A percentile compares a stretch with the other conserved stretches of the same genome.
These are phyloP conservation scores for Pissodes strobi DNA, from an alignment of 1,140 invertebrate species.

Conservation along the genomic window DNA sequence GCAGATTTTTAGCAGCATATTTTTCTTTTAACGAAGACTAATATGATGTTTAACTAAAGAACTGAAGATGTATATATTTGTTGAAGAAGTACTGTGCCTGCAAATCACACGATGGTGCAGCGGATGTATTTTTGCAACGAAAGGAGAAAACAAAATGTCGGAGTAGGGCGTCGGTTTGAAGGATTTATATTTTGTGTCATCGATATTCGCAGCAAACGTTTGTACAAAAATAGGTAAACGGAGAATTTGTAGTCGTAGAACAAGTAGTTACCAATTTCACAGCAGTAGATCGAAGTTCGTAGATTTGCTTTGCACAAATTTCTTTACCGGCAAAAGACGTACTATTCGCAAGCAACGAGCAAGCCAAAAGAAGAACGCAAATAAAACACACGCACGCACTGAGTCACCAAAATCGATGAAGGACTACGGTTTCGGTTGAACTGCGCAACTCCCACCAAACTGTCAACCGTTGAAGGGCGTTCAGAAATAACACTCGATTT, in stretches of 20 bases:
- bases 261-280: constrained; percentile 55
- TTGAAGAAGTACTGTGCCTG: constrained; percentile 34
- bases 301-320: constrained; percentile 2
- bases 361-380: too few relatives aligned
- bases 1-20: too few relatives aligned
- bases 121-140: constrained; percentile 12
- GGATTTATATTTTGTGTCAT: constrained; percentile 35
- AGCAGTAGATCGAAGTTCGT: constrained; percentile 30
- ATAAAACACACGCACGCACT: too few relatives aligned
- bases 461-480: too few relatives aligned
- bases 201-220: constrained; percentile 54
- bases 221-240: constrained; percentile 48
- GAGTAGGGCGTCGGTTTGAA: constrained; percentile 42
- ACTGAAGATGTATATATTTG: constrained; percentile 29
- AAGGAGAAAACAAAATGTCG: constrained; percentile 50
- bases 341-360: too few relatives aligned
- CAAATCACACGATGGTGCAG: constrained; percentile 33
- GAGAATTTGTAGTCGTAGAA: constrained; percentile 51
- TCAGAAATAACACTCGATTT: too few relatives aligned
- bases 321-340: too few relatives aligned
- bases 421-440: too few relatives aligned
- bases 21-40: too few relatives aligned
- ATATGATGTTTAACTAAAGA: too few relatives aligned
- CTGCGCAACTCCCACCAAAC: too few relatives aligned
- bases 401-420: too few relatives aligned